Evolutionary conservation across 2,113 vertebrate genomes (phyloP).

Genomic region (Coturnix japonica): DNA sequence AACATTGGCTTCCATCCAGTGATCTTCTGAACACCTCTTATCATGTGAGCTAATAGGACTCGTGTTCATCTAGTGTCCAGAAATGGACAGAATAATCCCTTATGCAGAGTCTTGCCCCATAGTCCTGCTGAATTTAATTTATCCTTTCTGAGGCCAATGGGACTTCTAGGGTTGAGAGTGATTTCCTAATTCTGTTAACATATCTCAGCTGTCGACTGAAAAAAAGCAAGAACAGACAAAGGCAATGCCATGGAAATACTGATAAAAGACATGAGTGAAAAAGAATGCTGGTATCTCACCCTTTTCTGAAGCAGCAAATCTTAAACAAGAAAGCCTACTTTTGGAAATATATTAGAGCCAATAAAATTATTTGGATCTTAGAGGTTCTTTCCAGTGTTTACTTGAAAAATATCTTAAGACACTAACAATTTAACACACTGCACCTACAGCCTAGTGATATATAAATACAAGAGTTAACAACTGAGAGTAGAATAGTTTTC

Average conservation of each 20-base stretch:
- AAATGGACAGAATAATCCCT: background rate
- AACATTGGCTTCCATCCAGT: background rate
- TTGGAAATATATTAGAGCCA: background rate
- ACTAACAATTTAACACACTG: background rate
- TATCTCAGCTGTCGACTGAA: background rate
- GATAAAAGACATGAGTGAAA: background rate
- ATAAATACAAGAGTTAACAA: background rate
- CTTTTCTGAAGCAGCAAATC: background rate
- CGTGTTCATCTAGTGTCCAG: background rate
- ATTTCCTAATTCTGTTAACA: background rate
- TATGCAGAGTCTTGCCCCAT: background rate
- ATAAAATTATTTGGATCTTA: background rate
- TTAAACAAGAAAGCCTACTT: background rate
- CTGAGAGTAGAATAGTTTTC: background rate
- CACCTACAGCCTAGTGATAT: background rate
- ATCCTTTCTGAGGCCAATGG: constrained; percentile 1
- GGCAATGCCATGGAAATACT: background rate
- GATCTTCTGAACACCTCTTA: background rate
- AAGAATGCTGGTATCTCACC: background rate
- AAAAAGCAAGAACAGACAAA: background rate
- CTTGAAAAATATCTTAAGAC: background rate
- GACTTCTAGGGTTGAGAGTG: background rate
- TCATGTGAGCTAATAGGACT: background rate
- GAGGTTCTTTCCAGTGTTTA: background rate
- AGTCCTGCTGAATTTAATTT: background rate